Evolutionary conservation across 2,113 vertebrate species (phyloP).

Genomic region (Zapus hudsonius): DNA sequence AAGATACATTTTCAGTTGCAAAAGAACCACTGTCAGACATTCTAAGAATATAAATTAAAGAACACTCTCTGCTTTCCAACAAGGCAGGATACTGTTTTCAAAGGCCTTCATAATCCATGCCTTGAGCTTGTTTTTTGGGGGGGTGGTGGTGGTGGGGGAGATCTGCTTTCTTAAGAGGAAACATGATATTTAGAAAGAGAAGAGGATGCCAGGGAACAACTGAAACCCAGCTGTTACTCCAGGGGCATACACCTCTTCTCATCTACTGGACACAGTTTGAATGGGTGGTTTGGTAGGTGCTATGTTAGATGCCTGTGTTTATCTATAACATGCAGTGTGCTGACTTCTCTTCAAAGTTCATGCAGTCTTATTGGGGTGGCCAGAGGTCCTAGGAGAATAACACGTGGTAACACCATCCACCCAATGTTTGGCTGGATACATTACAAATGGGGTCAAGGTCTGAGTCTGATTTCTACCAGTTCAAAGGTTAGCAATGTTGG

Average conservation of each 20-base stretch:
- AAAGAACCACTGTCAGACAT: conserved; percentile 37
- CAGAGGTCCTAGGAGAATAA: neutral
- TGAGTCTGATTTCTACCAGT: neutral
- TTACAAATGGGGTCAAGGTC: conserved; percentile 48
- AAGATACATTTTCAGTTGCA: conserved; percentile 32
- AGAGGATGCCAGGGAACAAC: neutral
- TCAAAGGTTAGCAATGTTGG: neutral
- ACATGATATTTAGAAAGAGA: conserved; percentile 32
- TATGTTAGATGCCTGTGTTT: neutral
- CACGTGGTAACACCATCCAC: neutral
- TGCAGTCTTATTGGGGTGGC: neutral
- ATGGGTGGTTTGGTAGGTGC: neutral
- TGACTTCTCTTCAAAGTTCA: neutral
- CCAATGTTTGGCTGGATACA: neutral
- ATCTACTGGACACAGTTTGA: conserved; percentile 32
- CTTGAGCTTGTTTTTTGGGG: conserved; percentile 51
- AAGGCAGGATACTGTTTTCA: conserved; percentile 38
- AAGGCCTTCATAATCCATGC: neutral
- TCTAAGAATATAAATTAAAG: neutral
- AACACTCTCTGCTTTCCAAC: conserved; percentile 10
- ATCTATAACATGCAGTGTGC: neutral
- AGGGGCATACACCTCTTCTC: conserved; percentile 33
- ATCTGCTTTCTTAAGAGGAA: conserved; percentile 42
- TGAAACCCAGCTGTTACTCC: conserved; percentile 41
- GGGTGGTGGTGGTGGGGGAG: no score